Evolutionary conservation across 2,113 vertebrate genomes (phyloP).

Genomic region (Thalassarche chlororhynchos): DNA sequence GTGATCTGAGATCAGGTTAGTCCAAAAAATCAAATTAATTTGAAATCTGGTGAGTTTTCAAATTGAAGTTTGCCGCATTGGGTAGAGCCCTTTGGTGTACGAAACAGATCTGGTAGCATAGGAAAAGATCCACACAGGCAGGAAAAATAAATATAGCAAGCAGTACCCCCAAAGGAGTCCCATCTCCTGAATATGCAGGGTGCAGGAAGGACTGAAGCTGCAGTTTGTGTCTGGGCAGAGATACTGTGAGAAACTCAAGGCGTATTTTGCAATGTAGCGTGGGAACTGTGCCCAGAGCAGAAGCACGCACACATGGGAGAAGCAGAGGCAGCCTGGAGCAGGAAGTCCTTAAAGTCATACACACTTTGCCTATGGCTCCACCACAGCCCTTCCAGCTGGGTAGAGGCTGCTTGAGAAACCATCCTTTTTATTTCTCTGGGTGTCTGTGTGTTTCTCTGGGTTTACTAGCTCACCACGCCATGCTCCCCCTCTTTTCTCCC

Average conservation of each 20-base stretch:
- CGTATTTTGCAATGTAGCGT: not conserved
- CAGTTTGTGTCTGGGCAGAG: not conserved
- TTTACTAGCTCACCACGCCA: not conserved
- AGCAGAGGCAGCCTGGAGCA: not conserved
- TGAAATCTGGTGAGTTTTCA: not conserved
- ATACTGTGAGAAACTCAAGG: conserved; percentile 26
- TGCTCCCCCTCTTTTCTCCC: not conserved
- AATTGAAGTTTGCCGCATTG: rapidly evolving
- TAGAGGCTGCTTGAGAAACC: not conserved
- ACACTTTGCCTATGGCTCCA: not conserved
- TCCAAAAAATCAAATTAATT: not conserved
- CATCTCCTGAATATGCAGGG: not conserved
- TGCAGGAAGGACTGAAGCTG: not conserved
- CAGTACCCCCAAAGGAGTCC: not conserved
- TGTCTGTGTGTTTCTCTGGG: not conserved
- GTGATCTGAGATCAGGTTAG: not conserved
- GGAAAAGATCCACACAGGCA: not conserved
- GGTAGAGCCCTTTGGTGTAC: not conserved
- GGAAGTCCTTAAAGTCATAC: conserved; percentile 15
- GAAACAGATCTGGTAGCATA: rapidly evolving
- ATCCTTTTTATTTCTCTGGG: not conserved
- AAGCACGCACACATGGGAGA: not conserved
- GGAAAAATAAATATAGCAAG: not conserved
- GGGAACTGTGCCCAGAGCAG: conserved; percentile 38
- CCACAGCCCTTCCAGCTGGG: not conserved